These are phyloP conservation scores for Empis livida DNA, from an alignment of 2,888 invertebrate species.

Conservation along the genomic window DNA sequence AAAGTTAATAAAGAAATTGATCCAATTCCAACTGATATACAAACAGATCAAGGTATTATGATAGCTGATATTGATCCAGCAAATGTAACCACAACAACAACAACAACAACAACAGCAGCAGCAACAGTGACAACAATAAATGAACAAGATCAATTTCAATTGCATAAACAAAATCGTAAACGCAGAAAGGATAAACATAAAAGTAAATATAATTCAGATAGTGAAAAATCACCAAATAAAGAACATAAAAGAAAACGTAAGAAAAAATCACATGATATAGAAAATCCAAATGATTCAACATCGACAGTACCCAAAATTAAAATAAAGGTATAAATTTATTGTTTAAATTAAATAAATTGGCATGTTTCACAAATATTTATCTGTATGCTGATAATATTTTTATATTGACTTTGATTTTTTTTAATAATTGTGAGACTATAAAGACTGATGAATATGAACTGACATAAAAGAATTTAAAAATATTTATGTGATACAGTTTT, in stretches of 20 bases:
- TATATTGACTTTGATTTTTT: too few relatives aligned
- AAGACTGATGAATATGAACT: too few relatives aligned
- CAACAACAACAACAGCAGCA: neutral
- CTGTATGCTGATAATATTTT: too few relatives aligned
- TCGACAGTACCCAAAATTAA: conserved; percentile 58
- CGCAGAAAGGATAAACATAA: conserved; percentile 64
- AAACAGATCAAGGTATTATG: conserved; percentile 6
- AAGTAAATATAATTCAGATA: conserved; percentile 44
- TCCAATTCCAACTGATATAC: conserved; percentile 9
- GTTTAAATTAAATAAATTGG: neutral
- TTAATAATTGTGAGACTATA: too few relatives aligned
- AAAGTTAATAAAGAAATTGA: conserved; percentile 4
- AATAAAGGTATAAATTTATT: conserved; percentile 49
- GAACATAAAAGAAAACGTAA: conserved; percentile 71
- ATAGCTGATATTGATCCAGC: conserved; percentile 13
- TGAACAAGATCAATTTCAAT: conserved; percentile 19
- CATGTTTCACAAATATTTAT: too few relatives aligned
- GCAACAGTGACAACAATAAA: conserved; percentile 2
- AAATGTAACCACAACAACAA: conserved; percentile 11
- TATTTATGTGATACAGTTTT: too few relatives aligned
- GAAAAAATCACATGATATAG: conserved; percentile 59
- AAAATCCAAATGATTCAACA: conserved; percentile 36
- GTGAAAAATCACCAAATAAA: conserved; percentile 50
- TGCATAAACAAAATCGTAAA: conserved; percentile 49
- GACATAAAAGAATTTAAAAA: too few relatives aligned